Base-by-base conservation (phyloP, 2,113 vertebrate species). In the Apaloderma vittatum region DNA sequence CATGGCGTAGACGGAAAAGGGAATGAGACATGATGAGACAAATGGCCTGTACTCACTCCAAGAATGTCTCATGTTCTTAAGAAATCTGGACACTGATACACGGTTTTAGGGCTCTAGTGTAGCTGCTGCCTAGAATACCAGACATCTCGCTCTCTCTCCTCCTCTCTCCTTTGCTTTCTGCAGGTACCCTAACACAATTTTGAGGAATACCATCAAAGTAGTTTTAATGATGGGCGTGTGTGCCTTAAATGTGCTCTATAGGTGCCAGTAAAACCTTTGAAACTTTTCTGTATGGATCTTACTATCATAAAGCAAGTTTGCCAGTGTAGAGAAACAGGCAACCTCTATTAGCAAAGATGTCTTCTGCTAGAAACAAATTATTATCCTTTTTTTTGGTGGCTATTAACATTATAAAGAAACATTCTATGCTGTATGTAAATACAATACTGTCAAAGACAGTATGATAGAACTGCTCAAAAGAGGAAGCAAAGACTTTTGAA, bases 1-100 rank as follows among this genome's bases (percentile, higher is more conserved):
- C 92, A 82, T 91, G 88, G 73, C 93, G 86, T 97, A 93, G 94
- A 96, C 65, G 76, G 86, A 89, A 85, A 94, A 91, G 59, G 72
- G 93, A 93, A 79, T 45, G 71, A 87, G 72, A 76, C 36, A 79
- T 22, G 55, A 93, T 88, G 83, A 95, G 77, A 76, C 82, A 93
- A 96, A 91, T 27, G 37, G 27, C 79, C 43, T 78, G 7, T 85
- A 29, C 43, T 94, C 2, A 2, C 72, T 81, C 12, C 67, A 40
- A 8, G 40, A 30, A 3, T 52, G 37, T 88, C 65, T 80, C 59
- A 61, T 74, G 83, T 82, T 93, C 88, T 58, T 12, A 61, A 83
- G 94, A 90, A 84, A 88, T 95, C 65, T 65, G 92, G 83, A 76
- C 55, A 40, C 37, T 45, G 36, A 34, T 75, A 82, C 32, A 74